Evolutionary conservation across 92 coral and sea anemone species (phyloP), one percentile per base, ranked within the genome.

Genomic region (Chrysogorgia sp.): DNA sequence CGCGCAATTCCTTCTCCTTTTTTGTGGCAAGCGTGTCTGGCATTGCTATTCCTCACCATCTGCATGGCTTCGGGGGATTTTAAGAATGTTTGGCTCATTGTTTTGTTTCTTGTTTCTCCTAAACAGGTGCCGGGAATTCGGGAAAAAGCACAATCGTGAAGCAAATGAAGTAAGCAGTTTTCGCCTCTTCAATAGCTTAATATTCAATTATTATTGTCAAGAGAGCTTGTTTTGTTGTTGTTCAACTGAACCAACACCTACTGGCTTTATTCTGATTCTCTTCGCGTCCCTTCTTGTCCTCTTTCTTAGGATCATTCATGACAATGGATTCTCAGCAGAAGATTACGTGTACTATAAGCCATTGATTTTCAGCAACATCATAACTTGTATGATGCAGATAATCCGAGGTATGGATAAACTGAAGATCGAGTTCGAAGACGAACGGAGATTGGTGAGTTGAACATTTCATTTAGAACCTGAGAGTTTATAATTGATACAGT

Each of bases 131-230:
- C 58, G 99, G 99, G 50, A 96, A 96, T 80, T 96, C 99, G n/a
- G 99, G 99, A 30, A 96, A 96, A 79, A 96, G 99, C 84, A 96
- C 99, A 71, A 96, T 96, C 80, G 99, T 96, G 76, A 96, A 96
- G 80, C 99, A 57, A 23, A 57, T 57, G 63, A 57, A 57, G 63
- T 57, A 29, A 57, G 63, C 34, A 47, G 10, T 47, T 47, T 5
- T 37, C 43, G 43, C 5, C 6, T 74, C 69, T 77, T 80, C 80
- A 77, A 82, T 76, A 74, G 81, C 77, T 88, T 84, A 83, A 83
- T 89, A 86, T 86, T 87, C 86, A 86, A 85, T 82, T 89, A 77
- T n/a, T n/a, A n/a, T n/a, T n/a, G n/a, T n/a, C n/a, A n/a, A n/a
- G n/a, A n/a, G 81, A 50, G 75, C 81, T 86, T 89, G 83, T 79